These are phyloP conservation scores for Physella acuta DNA, from an alignment of 1,140 invertebrate species.

Conservation along the genomic window DNA sequence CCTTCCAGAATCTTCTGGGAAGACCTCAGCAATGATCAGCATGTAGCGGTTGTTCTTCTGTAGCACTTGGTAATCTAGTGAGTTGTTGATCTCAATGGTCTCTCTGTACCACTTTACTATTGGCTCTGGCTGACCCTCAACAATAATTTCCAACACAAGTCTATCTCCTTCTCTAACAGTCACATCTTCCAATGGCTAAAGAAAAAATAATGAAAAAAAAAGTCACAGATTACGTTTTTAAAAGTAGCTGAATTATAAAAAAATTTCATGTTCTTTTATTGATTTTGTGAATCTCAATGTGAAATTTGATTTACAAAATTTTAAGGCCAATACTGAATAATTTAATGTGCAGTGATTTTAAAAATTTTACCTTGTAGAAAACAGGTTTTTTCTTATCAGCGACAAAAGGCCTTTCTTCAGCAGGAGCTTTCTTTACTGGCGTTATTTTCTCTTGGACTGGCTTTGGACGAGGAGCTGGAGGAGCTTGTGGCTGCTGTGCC, in stretches of 20 bases:
- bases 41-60: constrained; percentile 61
- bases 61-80: constrained; percentile 53
- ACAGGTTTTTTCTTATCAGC: constrained; percentile 35
- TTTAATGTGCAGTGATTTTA: neutral
- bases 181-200: constrained; percentile 28
- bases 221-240: too few species aligned
- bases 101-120: constrained; percentile 75
- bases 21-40: constrained; percentile 91
- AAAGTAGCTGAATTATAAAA: too few species aligned
- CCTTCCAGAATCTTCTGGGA: constrained; percentile 89
- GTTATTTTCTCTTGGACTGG: constrained; percentile 16
- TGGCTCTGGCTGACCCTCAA: constrained; percentile 75
- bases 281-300: too few species aligned
- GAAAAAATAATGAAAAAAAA: too few species aligned
- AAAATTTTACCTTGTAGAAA: constrained; percentile 4
- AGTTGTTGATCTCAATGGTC: constrained; percentile 58
- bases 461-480: neutral
- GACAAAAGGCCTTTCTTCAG: constrained; percentile 20
- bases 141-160: constrained; percentile 72
- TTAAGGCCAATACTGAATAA: neutral
- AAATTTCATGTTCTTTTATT: too few species aligned
- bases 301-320: neutral
- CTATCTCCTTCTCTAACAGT: constrained; percentile 72
- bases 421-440: constrained; percentile 33
- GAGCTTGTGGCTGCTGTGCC: constrained; percentile 28